phyloP scores from a whole-genome alignment of 2,113 vertebrate genomes.

The Indri indri region DNA sequence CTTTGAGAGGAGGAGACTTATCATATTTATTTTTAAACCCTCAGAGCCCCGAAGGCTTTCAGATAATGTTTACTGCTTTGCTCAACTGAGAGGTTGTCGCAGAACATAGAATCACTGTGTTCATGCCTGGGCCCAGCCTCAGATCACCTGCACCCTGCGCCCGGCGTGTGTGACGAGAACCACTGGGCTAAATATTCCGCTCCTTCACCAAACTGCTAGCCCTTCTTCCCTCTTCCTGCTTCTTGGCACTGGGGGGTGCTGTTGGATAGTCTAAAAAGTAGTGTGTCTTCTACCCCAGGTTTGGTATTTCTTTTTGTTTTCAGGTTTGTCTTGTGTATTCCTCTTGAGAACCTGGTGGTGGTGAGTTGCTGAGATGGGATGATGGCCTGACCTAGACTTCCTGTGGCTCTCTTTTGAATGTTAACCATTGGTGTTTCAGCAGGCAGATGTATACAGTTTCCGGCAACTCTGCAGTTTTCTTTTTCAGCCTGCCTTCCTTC shows the following conservation, averaged over 20 bases:
- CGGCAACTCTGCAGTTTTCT: not conserved
- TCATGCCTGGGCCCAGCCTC: not conserved
- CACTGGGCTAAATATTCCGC: not conserved
- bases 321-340: not conserved
- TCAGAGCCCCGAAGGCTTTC: not conserved
- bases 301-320: not conserved
- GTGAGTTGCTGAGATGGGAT: not conserved
- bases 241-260: conserved; percentile 64
- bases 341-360: not conserved
- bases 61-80: not conserved
- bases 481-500: not conserved
- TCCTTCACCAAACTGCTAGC: not conserved
- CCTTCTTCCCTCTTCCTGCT: not conserved
- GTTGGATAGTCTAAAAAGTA: conserved; percentile 57
- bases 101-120: not conserved
- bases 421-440: not conserved
- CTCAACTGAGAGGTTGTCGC: not conserved
- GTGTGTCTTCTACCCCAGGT: not conserved
- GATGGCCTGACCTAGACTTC: not conserved
- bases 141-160: not conserved
- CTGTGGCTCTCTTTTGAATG: not conserved
- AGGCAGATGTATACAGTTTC: not conserved
- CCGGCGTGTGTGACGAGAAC: not conserved
- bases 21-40: not conserved
- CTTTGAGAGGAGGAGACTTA: not conserved